These are phyloP conservation scores for Phyllotreta striolata DNA, from an alignment of 2,888 invertebrate species.

Conservation along the genomic window DNA sequence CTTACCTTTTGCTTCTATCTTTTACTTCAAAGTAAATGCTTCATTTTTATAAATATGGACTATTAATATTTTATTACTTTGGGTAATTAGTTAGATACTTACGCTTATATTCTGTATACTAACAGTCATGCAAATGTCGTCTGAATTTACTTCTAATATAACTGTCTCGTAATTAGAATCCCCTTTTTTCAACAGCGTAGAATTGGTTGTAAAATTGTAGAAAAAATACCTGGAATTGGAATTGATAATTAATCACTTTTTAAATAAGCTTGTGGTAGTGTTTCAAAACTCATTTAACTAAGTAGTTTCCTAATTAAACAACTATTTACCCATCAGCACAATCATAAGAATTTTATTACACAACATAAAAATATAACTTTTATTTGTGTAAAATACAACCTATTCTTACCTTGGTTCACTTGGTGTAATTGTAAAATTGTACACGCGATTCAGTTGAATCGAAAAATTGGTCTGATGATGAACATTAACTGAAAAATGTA, in stretches of 20 bases:
- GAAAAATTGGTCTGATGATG: conserved; percentile 69
- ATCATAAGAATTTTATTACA: conserved; percentile 6
- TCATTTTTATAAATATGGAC: too few species aligned
- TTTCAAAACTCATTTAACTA: too few species aligned
- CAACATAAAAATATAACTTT: not conserved
- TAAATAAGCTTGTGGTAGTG: not conserved
- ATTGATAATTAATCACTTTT: conserved; percentile 49
- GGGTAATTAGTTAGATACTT: conserved; percentile 52
- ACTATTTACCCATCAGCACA: not conserved
- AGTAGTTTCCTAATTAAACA: too few species aligned
- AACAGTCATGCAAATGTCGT: conserved; percentile 76
- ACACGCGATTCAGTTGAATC: conserved; percentile 58
- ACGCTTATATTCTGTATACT: conserved; percentile 81
- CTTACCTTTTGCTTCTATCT: too few species aligned
- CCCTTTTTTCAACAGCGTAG: conserved; percentile 32
- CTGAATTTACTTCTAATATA: conserved; percentile 70
- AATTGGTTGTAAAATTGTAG: conserved; percentile 61
- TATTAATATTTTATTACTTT: not conserved
- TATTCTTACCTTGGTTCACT: conserved; percentile 49
- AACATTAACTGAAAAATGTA: conserved; percentile 69
- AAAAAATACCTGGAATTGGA: conserved; percentile 66
- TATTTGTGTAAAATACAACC: not conserved
- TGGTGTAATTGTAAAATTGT: conserved; percentile 61
- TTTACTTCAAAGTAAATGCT: too few species aligned
- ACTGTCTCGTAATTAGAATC: conserved; percentile 60